phyloP scores from a whole-genome alignment of 2,797 vertebrate species.

The Megalops cyprinoides region DNA sequence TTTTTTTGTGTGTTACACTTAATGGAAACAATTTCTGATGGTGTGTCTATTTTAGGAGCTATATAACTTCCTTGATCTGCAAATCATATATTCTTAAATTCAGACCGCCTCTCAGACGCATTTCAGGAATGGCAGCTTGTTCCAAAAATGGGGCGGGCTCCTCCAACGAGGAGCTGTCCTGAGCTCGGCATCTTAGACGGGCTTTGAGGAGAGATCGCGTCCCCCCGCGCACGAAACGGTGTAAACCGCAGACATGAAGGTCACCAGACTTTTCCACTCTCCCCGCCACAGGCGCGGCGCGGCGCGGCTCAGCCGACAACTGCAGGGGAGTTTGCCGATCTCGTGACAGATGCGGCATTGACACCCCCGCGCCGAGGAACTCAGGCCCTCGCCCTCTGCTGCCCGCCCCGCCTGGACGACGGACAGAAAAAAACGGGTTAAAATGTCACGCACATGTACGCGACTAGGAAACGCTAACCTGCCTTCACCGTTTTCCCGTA shows the following conservation, averaged over 20 bases:
- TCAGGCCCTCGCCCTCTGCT: neutral
- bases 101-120: constrained; percentile 31
- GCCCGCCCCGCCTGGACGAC: too few species aligned
- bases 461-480: neutral
- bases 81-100: constrained; percentile 42
- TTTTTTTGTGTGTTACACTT: constrained; percentile 50
- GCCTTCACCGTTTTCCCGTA: neutral
- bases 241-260: constrained; percentile 16
- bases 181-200: neutral
- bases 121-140: constrained; percentile 22
- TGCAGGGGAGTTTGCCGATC: neutral
- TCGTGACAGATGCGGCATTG: neutral
- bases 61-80: constrained; percentile 48
- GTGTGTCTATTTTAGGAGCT: constrained; percentile 44
- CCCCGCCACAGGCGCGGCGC: neutral
- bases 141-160: constrained; percentile 1
- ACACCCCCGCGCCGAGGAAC: neutral
- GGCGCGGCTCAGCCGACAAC: neutral
- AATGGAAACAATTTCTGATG: constrained; percentile 55
- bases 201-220: constrained; percentile 8
- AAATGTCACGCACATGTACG: neutral
- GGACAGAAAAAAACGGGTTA: neutral
- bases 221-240: neutral
- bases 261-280: constrained; percentile 4
- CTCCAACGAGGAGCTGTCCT: too few species aligned